phyloP scores from a whole-genome alignment of 2,113 vertebrate genomes.

The Bubo bubo region DNA sequence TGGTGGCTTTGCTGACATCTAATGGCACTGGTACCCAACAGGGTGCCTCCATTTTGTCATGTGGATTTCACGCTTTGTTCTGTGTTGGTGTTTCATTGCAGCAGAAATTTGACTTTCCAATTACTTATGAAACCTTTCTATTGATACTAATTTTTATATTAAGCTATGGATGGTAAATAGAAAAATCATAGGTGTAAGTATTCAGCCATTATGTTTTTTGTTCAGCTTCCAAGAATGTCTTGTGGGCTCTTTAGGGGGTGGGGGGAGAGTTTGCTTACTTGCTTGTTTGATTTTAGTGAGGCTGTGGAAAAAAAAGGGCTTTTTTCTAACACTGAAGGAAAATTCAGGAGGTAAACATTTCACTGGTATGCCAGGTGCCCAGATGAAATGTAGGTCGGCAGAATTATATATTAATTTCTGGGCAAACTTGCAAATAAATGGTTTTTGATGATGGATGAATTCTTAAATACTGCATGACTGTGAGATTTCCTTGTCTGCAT shows the following conservation, averaged over 20 bases:
- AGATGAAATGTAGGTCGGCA: constrained; percentile 46
- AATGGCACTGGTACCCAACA: not conserved
- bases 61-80: not conserved
- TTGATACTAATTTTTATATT: not conserved
- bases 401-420: constrained; percentile 68
- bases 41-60: not conserved
- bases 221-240: constrained; percentile 12
- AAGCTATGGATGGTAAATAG: not conserved
- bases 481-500: constrained; percentile 60
- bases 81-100: not conserved
- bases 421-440: constrained; percentile 63
- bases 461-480: constrained; percentile 58
- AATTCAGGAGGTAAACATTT: constrained; percentile 58
- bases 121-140: not conserved
- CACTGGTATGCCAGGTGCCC: not conserved
- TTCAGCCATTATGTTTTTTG: constrained; percentile 29
- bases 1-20: constrained; percentile 5
- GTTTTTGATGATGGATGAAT: constrained; percentile 68
- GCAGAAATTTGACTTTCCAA: not conserved
- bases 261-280: not conserved
- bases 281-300: constrained; percentile 36
- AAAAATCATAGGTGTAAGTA: constrained; percentile 13
- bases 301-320: not conserved
- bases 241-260: not conserved
- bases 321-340: constrained; percentile 1